phyloP scores from a whole-genome alignment of 2,797 vertebrate species.

The Tragopan temminckii region DNA sequence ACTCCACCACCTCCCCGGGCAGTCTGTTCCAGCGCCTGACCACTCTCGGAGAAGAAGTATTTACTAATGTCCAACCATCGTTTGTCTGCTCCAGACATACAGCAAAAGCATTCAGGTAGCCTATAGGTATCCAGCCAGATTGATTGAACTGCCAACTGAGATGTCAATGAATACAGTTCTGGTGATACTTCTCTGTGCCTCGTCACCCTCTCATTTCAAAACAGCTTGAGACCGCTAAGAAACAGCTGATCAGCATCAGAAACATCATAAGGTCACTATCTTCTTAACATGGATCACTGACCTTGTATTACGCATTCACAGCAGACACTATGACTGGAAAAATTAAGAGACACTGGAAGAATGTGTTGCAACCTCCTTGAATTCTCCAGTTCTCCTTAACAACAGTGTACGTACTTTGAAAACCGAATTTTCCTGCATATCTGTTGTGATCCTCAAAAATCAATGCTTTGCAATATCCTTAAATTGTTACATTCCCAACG shows the following conservation, averaged over 20 bases:
- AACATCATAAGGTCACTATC: background rate
- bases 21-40: no score
- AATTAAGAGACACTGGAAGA: background rate
- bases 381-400: background rate
- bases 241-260: background rate
- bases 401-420: background rate
- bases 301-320: background rate
- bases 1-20: no score
- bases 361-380: background rate
- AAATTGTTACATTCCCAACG: background rate
- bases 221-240: background rate
- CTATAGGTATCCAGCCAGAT: rapidly evolving
- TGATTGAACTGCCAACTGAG: background rate
- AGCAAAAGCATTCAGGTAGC: background rate
- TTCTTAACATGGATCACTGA: background rate
- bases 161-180: background rate
- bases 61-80: background rate
- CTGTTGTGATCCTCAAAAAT: slow-evolving; percentile 23
- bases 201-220: background rate
- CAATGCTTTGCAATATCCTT: background rate
- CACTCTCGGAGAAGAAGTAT: no score
- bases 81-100: background rate
- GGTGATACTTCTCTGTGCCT: background rate
- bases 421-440: background rate
- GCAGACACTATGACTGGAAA: background rate